Percentiles rank a stretch among this genome's conserved stretches.
Evolutionary conservation across 2,888 invertebrate genomes (phyloP).

Genomic region (Phoenoteleia sp.): DNA sequence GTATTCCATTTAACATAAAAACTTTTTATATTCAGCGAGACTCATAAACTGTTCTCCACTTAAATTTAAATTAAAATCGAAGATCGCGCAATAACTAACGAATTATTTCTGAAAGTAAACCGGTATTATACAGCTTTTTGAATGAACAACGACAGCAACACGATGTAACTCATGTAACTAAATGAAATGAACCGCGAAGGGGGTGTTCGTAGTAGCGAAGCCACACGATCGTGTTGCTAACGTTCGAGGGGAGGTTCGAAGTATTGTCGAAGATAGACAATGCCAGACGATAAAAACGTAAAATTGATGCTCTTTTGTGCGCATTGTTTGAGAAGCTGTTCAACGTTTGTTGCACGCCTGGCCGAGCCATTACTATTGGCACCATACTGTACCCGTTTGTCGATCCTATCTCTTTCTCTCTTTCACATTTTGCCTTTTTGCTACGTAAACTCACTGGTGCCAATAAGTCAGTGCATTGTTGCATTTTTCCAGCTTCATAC

Average conservation of each 20-base stretch:
- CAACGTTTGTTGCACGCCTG: constrained; percentile 84
- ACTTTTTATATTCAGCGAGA: constrained; percentile 33
- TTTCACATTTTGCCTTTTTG: too few relatives aligned
- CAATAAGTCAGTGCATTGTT: too few relatives aligned
- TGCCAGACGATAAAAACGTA: constrained; percentile 85
- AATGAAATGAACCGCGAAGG: constrained; percentile 67
- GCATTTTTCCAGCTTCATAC: too few relatives aligned
- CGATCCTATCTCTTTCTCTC: too few relatives aligned
- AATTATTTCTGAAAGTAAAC: constrained; percentile 47
- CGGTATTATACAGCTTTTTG: constrained; percentile 45
- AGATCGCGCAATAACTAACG: constrained; percentile 42
- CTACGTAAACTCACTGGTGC: too few relatives aligned
- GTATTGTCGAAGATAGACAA: constrained; percentile 85
- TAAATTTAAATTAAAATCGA: constrained; percentile 21
- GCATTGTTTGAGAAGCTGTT: constrained; percentile 84
- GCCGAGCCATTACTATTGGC: constrained; percentile 83
- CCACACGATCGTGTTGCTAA: constrained; percentile 68
- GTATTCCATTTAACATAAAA: too few relatives aligned
- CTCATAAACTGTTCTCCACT: constrained; percentile 37
- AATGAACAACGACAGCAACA: constrained; percentile 46
- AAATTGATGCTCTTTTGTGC: constrained; percentile 86
- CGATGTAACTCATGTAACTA: constrained; percentile 67
- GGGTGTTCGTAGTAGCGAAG: constrained; percentile 38
- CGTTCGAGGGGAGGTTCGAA: constrained; percentile 70
- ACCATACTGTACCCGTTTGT: too few relatives aligned